Evolutionary conservation across 1,140 invertebrate species (phyloP).

Genomic region (Armadillidium nasatum): DNA sequence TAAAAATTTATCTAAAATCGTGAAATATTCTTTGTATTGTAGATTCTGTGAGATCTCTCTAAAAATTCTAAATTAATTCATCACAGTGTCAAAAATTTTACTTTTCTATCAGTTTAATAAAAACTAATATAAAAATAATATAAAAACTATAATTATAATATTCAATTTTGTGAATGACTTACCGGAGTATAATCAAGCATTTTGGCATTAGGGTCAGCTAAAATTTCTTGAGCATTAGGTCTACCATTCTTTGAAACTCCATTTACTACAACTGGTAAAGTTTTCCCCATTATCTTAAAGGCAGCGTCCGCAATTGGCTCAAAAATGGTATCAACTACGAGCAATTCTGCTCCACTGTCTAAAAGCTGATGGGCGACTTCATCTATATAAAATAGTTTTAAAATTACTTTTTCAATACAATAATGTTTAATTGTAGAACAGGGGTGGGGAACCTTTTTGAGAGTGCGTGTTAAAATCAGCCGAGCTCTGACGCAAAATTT

Average conservation of each 20-base stretch:
- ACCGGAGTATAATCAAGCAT: constrained; percentile 28
- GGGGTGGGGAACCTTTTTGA: not conserved
- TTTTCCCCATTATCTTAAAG: constrained; percentile 22
- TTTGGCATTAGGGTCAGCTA: constrained; percentile 19
- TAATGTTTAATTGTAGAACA: not conserved
- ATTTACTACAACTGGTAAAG: not conserved
- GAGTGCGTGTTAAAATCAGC: no score
- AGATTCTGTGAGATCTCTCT: no score
- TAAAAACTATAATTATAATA: not conserved
- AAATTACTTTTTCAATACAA: not conserved
- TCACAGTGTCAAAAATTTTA: no score
- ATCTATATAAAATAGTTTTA: constrained; percentile 23
- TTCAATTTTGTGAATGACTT: not conserved
- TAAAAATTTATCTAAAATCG: no score
- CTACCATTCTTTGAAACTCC: not conserved
- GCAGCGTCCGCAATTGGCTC: constrained; percentile 19
- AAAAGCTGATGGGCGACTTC: constrained; percentile 29
- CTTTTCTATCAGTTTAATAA: no score
- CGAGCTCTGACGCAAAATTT: no score
- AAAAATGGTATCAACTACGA: constrained; percentile 23
- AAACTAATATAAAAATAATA: no score
- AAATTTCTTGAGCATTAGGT: constrained; percentile 20
- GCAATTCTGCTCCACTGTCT: constrained; percentile 30
- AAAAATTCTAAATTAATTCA: no score
- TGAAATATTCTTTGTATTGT: no score